Evolutionary conservation across 2,113 vertebrate genomes (phyloP), one percentile per base, ranked within the genome.

Genomic region (Protobothrops flavoviridis): DNA sequence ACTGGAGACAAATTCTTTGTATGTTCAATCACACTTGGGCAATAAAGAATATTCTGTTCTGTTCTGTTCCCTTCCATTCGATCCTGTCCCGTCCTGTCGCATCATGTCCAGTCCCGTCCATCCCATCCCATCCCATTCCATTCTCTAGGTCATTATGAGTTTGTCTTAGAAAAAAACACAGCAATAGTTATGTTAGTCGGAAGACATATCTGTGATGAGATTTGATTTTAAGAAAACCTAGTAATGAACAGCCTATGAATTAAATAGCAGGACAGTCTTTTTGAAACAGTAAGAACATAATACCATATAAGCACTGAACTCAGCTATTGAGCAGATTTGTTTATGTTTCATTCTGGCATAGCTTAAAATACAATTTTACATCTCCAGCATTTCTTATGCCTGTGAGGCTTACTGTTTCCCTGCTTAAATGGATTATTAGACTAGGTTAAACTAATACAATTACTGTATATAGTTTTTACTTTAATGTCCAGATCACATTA

Each of bases 181-280:
- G 5, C 15, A 74, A 1, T 43, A 12, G 2, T 91, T 56, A 81
- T 45, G n/a, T 90, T 87, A 50, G 87, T 26, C 9, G 91, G 90
- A n/a, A 55, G 43, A 94, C 92, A 94, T 92, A 93, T 85, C 23
- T 87, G 21, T 29, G 20, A 6, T 88, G 33, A 56, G 29, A 55
- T 88, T n/a, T 23, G 17, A 55, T 15, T 43, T 11, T 23, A 94
- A 59, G 26, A 17, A 43, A 55, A 55, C n/a, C 4, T 56, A 45
- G 74, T 61, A 90, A 88, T 92, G 59, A 93, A 92, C 89, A 56
- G 57, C 12, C 9, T 90, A 74, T 13, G 88, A 29, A 5, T 59
- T 50, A 57, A 92, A 86, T 21, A 93, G 56, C 0, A 3, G 53
- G 39, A 43, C 91, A 1, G n/a, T 92, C 33, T 90, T 1, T 1